Conservation (phyloP, 2,113 vertebrate species). For the Psilopsiagon aymara region DNA sequence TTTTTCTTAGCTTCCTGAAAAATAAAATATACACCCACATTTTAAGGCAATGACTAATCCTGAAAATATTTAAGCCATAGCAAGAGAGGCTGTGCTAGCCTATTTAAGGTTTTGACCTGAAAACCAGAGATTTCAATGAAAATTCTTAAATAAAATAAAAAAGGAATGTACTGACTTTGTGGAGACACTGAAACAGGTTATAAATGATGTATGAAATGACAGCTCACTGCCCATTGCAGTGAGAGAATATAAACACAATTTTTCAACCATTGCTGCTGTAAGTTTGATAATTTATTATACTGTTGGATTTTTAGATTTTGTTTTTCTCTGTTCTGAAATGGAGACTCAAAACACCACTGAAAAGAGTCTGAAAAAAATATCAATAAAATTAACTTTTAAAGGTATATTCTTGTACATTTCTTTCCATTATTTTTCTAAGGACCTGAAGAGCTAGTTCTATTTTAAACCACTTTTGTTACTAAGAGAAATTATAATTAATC, state of each 20-base stretch:
- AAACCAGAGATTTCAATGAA: background rate
- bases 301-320: background rate
- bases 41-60: background rate
- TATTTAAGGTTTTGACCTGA: background rate
- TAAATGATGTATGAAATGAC: conserved; percentile 35
- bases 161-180: background rate
- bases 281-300: background rate
- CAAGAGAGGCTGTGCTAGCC: background rate
- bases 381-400: background rate
- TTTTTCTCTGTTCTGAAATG: background rate
- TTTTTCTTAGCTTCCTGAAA: conserved; percentile 17
- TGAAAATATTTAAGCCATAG: background rate
- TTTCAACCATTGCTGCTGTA: background rate
- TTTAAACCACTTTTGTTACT: background rate
- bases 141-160: background rate
- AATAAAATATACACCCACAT: background rate
- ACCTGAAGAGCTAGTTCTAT: background rate
- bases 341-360: background rate
- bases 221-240: background rate
- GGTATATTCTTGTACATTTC: background rate
- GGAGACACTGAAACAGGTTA: background rate
- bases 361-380: background rate
- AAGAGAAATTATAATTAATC: background rate
- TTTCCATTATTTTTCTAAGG: background rate
- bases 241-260: background rate